phyloP scores from a whole-genome alignment of 2,888 invertebrate genomes.

The Machimus atricapillus region DNA sequence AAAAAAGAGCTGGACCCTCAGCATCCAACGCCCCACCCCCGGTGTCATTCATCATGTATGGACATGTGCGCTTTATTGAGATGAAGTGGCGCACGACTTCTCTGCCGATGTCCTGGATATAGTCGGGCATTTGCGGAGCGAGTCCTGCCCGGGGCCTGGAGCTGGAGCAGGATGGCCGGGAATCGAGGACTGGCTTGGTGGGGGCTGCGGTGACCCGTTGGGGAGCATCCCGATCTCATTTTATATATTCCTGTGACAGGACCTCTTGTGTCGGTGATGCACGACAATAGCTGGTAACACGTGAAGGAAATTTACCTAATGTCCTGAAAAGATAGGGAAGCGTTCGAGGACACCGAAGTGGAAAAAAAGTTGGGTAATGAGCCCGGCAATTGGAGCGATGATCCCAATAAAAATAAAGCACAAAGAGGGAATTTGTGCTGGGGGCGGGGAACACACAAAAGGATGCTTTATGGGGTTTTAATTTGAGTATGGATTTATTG shows the following conservation, averaged over 20 bases:
- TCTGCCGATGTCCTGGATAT: constrained; percentile 3
- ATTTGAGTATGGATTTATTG: constrained; percentile 23
- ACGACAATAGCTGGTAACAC: constrained; percentile 35
- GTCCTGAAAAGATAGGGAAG: constrained; percentile 8
- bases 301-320: constrained; percentile 37
- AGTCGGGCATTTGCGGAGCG: constrained; percentile 7
- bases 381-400: constrained; percentile 17
- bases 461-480: constrained; percentile 26
- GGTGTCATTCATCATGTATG: constrained; percentile 34
- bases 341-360: background rate
- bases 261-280: background rate
- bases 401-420: constrained; percentile 31
- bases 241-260: constrained; percentile 34
- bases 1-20: background rate
- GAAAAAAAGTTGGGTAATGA: constrained; percentile 26
- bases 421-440: background rate
- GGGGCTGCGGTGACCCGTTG: background rate
- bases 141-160: background rate
- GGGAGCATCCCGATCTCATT: constrained; percentile 10
- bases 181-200: background rate
- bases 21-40: background rate
- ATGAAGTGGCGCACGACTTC: constrained; percentile 32
- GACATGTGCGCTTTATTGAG: constrained; percentile 40
- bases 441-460: background rate
- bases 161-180: background rate